Conservation (phyloP, 92 coral and sea anemone genomes). For the Epizoanthus ramosus region DNA sequence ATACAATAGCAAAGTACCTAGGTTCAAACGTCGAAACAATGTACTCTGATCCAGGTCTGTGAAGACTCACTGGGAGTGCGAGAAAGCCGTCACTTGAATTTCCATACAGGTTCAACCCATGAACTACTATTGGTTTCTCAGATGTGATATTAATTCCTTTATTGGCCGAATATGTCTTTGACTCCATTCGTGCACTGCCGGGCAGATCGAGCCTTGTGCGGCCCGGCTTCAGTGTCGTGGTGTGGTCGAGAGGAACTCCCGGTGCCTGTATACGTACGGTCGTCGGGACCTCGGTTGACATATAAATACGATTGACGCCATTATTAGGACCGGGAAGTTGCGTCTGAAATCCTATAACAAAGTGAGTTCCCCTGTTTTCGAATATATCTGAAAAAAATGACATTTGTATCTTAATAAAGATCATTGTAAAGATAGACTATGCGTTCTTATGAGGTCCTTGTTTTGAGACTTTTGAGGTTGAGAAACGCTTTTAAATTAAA, state of each 20-base stretch:
- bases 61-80: slow-evolving; percentile 72
- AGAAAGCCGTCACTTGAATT: slow-evolving; percentile 78
- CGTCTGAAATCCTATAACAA: slow-evolving; percentile 69
- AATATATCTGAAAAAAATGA: slow-evolving; percentile 36
- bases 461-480: too few relatives aligned
- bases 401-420: too few relatives aligned
- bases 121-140: slow-evolving; percentile 68
- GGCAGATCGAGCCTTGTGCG: slow-evolving; percentile 58
- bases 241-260: slow-evolving; percentile 1
- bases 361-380: slow-evolving; percentile 67
- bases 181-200: slow-evolving; percentile 57
- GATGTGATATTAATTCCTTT: slow-evolving; percentile 80
- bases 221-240: slow-evolving; percentile 42
- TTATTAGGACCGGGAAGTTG: slow-evolving; percentile 18
- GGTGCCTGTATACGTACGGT: slow-evolving; percentile 20
- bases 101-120: slow-evolving; percentile 53
- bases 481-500: too few relatives aligned
- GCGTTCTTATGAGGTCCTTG: too few relatives aligned
- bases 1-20: slow-evolving; percentile 54
- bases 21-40: slow-evolving; percentile 75
- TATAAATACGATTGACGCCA: slow-evolving; percentile 57
- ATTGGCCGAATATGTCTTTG: slow-evolving; percentile 34
- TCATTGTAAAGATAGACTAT: too few relatives aligned
- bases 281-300: slow-evolving; percentile 61
- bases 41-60: slow-evolving; percentile 60